Conservation (phyloP, 2,888 invertebrate genomes). For the Acanthosepion esculentum region DNA sequence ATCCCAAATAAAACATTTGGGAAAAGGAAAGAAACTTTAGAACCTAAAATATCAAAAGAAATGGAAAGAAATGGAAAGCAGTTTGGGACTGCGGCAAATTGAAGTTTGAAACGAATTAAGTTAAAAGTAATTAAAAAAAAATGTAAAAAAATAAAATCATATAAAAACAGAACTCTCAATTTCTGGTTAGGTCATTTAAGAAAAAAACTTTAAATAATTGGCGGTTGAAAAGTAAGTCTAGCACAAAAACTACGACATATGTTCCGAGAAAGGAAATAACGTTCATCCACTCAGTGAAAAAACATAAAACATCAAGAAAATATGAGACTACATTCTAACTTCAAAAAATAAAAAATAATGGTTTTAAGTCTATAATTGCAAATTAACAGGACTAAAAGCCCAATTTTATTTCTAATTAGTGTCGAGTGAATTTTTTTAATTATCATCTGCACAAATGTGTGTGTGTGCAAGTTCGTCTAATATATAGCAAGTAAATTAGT, state of each 20-base stretch:
- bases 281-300: background rate
- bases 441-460: background rate
- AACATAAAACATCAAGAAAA: background rate
- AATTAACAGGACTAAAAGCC: constrained; percentile 15
- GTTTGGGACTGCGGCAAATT: background rate
- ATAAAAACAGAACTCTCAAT: background rate
- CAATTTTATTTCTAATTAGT: background rate
- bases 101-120: background rate
- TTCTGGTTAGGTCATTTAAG: background rate
- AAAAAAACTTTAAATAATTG: background rate
- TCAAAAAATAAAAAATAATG: background rate
- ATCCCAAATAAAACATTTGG: no score
- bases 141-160: background rate
- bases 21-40: background rate
- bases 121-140: background rate
- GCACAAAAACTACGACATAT: background rate
- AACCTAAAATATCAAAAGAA: background rate
- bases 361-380: background rate
- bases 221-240: background rate
- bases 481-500: background rate
- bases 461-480: background rate
- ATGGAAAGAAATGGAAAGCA: background rate
- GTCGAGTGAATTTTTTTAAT: background rate
- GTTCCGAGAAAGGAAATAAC: background rate
- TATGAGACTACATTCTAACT: background rate